These are phyloP conservation scores for Archegozetes longisetosus DNA, from an alignment of 1,140 invertebrate species.

Conservation along the genomic window DNA sequence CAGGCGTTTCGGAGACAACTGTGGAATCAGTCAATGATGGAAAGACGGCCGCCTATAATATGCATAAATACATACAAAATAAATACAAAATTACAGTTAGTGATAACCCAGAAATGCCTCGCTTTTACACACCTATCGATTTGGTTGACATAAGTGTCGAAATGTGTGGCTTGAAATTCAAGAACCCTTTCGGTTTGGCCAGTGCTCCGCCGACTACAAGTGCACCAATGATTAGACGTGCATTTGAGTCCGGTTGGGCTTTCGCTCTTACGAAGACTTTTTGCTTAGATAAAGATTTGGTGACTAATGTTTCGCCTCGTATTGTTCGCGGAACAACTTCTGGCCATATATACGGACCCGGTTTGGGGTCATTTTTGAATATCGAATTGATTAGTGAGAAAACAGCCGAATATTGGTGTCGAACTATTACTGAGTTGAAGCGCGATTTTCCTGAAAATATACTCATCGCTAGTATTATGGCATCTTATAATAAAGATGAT, in stretches of 20 bases:
- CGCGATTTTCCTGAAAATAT: constrained; percentile 80
- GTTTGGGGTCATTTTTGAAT: constrained; percentile 86
- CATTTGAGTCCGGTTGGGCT: constrained; percentile 90
- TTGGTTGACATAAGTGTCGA: constrained; percentile 79
- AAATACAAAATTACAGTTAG: constrained; percentile 29
- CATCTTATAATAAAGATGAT: constrained; percentile 65
- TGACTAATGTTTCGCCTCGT: constrained; percentile 91
- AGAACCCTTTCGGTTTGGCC: constrained; percentile 92
- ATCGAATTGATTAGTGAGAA: constrained; percentile 98
- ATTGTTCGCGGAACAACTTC: constrained; percentile 86
- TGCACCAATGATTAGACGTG: constrained; percentile 80
- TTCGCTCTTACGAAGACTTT: constrained; percentile 96
- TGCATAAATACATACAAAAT: constrained; percentile 83
- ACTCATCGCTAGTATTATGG: constrained; percentile 94
- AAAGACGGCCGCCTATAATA: constrained; percentile 88
- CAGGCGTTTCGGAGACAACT: constrained; percentile 83
- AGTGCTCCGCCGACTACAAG: constrained; percentile 90
- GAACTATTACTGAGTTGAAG: constrained; percentile 74
- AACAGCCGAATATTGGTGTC: constrained; percentile 77
- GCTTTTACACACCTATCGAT: constrained; percentile 85
- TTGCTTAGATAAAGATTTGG: constrained; percentile 80
- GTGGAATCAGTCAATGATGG: constrained; percentile 97
- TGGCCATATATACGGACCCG: constrained; percentile 77
- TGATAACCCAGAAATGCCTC: constrained; percentile 41
- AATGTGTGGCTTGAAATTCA: constrained; percentile 80